A percentile compares a stretch with the other conserved stretches of the same genome.
phyloP scores from a whole-genome alignment of 2,113 vertebrate genomes.

The Galbula dea region DNA sequence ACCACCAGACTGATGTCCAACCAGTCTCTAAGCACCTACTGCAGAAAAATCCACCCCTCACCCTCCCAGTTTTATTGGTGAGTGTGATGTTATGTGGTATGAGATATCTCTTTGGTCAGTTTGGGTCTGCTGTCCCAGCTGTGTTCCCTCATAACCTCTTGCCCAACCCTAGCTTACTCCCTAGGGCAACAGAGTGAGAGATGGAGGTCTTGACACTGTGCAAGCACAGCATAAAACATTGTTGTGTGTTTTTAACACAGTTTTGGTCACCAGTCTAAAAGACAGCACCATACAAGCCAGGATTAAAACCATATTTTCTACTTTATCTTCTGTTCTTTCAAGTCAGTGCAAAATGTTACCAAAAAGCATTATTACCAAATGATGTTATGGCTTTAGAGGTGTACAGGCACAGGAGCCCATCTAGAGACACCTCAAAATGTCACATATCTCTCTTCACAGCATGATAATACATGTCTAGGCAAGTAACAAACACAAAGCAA shows the following conservation, averaged over 20 bases:
- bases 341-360: slow-evolving; percentile 2
- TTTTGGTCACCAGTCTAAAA: not conserved
- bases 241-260: too few relatives aligned
- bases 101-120: not conserved
- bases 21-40: not conserved
- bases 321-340: not conserved
- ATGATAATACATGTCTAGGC: not conserved
- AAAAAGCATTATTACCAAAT: not conserved
- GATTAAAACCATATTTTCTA: not conserved
- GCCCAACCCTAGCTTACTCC: not conserved
- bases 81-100: accelerated
- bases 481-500: not conserved
- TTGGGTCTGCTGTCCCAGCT: not conserved
- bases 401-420: not conserved
- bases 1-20: not conserved
- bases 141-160: not conserved
- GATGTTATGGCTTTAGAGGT: not conserved
- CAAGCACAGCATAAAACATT: too few relatives aligned
- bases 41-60: not conserved
- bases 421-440: not conserved
- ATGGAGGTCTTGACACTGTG: too few relatives aligned
- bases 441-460: not conserved
- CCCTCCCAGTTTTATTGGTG: not conserved
- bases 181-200: too few relatives aligned
- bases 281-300: not conserved